Conservation (phyloP, 2,113 vertebrate genomes). For the Paramormyrops kingsleyae region DNA sequence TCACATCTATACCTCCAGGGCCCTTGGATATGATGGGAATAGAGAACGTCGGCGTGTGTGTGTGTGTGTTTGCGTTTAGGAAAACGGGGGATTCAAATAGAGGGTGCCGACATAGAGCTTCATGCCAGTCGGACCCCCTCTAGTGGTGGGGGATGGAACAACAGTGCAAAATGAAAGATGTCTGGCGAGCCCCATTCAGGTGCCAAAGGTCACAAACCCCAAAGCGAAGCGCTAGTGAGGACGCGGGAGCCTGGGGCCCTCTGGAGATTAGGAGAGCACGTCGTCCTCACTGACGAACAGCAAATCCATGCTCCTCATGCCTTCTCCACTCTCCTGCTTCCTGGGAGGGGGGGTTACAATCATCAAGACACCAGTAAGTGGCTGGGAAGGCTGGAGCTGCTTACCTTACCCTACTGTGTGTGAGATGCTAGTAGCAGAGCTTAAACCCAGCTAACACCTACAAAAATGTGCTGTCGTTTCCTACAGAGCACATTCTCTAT, state of each 20-base stretch:
- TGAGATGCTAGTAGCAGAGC: neutral
- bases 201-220: neutral
- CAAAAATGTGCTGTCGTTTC: neutral
- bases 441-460: neutral
- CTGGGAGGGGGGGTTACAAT: conserved; percentile 59
- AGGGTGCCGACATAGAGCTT: neutral
- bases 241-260: neutral
- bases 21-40: neutral
- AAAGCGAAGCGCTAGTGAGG: neutral
- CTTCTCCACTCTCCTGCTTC: conserved; percentile 81
- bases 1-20: neutral
- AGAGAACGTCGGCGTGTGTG: neutral
- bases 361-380: conserved; percentile 10
- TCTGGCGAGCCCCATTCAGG: neutral
- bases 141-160: neutral
- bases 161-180: neutral
- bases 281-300: conserved; percentile 78
- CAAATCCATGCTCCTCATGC: conserved; percentile 65
- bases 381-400: neutral
- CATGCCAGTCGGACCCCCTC: neutral
- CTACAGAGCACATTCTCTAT: neutral
- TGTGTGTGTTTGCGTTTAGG: neutral
- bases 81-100: too few relatives aligned
- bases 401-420: neutral
- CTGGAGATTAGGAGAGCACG: conserved; percentile 70